Evolutionary conservation across 2,113 vertebrate species (phyloP).

Genomic region (Smithornis capensis): DNA sequence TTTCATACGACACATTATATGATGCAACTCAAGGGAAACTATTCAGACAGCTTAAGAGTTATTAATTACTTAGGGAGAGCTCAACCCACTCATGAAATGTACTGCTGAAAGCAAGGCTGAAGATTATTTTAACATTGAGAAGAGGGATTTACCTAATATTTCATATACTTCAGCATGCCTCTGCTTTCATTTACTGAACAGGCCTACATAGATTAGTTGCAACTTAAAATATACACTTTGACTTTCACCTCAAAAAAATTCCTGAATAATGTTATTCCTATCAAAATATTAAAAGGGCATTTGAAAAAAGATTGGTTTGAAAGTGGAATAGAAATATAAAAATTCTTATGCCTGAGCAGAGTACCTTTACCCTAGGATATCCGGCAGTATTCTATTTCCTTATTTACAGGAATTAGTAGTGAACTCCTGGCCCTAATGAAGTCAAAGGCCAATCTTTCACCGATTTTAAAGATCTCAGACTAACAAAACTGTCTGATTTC

Average conservation of each 20-base stretch:
- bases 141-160: not conserved
- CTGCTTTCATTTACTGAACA: not conserved
- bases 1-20: constrained; percentile 65
- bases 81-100: constrained; percentile 19
- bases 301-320: not conserved
- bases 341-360: not conserved
- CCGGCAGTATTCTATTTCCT: not conserved
- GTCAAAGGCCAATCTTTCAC: not conserved
- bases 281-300: not conserved
- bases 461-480: not conserved
- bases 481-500: not conserved
- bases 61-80: constrained; percentile 52
- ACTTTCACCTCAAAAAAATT: too few species aligned
- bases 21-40: constrained; percentile 68
- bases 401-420: not conserved
- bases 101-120: not conserved
- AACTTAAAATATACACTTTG: not conserved
- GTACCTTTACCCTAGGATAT: not conserved
- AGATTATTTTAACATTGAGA: not conserved
- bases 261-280: not conserved
- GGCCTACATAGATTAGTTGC: not conserved
- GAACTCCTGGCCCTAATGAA: not conserved
- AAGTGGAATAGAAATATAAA: not conserved
- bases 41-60: constrained; percentile 65
- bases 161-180: not conserved